These are phyloP conservation scores for Eupithecia subumbrata DNA, from an alignment of 2,888 invertebrate genomes.

Conservation along the genomic window DNA sequence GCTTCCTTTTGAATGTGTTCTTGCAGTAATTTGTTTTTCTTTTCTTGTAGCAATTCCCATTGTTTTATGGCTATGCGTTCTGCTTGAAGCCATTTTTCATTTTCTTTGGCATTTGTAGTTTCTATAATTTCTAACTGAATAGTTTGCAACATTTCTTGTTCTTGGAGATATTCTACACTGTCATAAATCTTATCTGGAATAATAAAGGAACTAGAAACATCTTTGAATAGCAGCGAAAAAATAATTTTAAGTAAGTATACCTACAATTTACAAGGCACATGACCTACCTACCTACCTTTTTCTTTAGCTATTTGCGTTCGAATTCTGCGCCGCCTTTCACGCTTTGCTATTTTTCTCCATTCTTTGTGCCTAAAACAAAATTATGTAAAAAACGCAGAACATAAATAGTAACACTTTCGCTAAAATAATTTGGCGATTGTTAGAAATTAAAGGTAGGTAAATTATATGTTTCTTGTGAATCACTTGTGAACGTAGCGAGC, in stretches of 20 bases:
- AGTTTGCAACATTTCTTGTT: slow-evolving; percentile 76
- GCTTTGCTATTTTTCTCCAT: slow-evolving; percentile 90
- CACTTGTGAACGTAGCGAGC: neutral
- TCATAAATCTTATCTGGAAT: slow-evolving; percentile 38
- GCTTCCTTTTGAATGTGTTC: slow-evolving; percentile 85
- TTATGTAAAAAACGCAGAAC: neutral
- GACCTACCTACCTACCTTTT: too few species aligned
- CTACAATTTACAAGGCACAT: neutral
- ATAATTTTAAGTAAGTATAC: neutral
- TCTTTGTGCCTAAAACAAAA: slow-evolving; percentile 81
- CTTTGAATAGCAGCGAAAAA: neutral
- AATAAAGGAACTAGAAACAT: neutral
- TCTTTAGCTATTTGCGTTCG: slow-evolving; percentile 84
- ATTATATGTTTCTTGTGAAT: too few species aligned
- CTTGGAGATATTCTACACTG: slow-evolving; percentile 43
- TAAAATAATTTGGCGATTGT: neutral
- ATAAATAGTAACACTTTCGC: neutral
- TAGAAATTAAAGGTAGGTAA: too few species aligned
- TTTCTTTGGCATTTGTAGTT: slow-evolving; percentile 80
- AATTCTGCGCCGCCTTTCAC: slow-evolving; percentile 87
- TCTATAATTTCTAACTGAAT: slow-evolving; percentile 83
- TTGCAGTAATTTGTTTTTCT: slow-evolving; percentile 81
- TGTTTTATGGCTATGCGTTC: slow-evolving; percentile 86
- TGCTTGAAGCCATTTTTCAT: slow-evolving; percentile 87
- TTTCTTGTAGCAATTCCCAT: slow-evolving; percentile 85